A percentile compares a stretch with the other conserved stretches of the same genome.
Evolutionary conservation across 2,113 vertebrate species (phyloP).

Genomic region (Anas platyrhynchos): DNA sequence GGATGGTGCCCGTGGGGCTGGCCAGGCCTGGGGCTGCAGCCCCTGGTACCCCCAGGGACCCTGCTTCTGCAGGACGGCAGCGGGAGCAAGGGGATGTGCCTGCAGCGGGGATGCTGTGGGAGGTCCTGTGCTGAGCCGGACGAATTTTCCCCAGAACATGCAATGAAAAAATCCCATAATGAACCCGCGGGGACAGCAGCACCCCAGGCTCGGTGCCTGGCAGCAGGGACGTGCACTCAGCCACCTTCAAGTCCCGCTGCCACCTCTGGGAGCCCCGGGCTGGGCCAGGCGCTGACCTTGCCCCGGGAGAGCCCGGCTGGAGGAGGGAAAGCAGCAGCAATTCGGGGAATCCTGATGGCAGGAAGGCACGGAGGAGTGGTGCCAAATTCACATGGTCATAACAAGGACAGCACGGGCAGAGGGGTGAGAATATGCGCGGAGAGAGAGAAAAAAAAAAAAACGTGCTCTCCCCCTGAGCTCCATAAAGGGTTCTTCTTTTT

Average conservation of each 20-base stretch:
- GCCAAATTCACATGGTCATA: constrained; percentile 4
- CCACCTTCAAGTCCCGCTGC: no score
- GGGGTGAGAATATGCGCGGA: background rate
- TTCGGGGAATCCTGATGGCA: constrained; percentile 12
- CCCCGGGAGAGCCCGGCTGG: background rate
- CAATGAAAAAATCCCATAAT: background rate
- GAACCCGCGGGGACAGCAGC: accelerated
- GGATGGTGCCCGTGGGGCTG: accelerated
- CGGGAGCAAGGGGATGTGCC: background rate
- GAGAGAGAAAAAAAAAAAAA: background rate
- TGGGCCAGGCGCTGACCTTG: background rate
- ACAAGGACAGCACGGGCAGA: constrained; percentile 17
- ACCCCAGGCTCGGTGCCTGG: background rate
- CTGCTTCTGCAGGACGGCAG: background rate
- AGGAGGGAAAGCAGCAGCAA: background rate
- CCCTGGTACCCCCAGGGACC: background rate
- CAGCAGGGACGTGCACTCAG: background rate
- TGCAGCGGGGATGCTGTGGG: background rate
- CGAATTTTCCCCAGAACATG: accelerated
- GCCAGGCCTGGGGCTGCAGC: background rate
- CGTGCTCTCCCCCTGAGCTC: background rate
- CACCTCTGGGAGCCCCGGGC: no score
- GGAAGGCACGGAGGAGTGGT: constrained; percentile 14
- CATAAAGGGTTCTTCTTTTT: background rate
- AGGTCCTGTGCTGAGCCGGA: background rate